Base-by-base conservation (phyloP, 2,888 invertebrate species). In the Andrena chrysosceles region DNA sequence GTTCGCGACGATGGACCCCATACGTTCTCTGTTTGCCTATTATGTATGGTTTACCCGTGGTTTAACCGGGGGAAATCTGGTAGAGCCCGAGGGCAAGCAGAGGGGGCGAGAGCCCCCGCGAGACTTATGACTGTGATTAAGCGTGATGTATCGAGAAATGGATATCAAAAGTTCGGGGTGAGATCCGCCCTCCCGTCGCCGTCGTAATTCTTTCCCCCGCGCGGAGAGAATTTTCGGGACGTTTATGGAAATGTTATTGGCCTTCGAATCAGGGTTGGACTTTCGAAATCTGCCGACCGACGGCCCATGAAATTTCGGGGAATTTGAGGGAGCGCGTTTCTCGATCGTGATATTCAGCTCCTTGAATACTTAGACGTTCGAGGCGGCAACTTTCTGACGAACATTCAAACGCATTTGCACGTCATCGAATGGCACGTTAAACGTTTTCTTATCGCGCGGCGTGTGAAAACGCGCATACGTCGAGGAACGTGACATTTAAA, bases 1-100 rank as follows among this genome's bases (percentile, higher is more conserved):
- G 85, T 69, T 42, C 78, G 83, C 72, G 78, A 67, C 84, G 90
- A 91, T 88, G 87, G 87, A 90, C 87, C 89, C 91, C 92, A 90
- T 91, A 91, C 88, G 91, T 80, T 91, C 86, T 86, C 88, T 89
- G 91, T 92, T 91, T 91, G 90, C 86, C 91, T 90, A 92, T 92
- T 91, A 92, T 90, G 89, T 91, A 91, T 89, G 88, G 90, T 90
- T 90, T 89, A 85, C 87, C 42, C 88, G 87, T 87, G 91, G 90
- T 90, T 90, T 90, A 89, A 89, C 91, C 87, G 85, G 88, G 90
- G 88, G 85, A 81, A 89, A 85, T 89, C 86, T 88, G 84, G 74
- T 79, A 63, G 83, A 56, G 66, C 42, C 73, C 72, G 82, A 82
- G 74, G 66, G 77, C 29, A 16, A 31, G 20, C 52, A 71, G 31